Conservation (phyloP, 2,113 vertebrate genomes). For the Triplophysa tibetana region DNA sequence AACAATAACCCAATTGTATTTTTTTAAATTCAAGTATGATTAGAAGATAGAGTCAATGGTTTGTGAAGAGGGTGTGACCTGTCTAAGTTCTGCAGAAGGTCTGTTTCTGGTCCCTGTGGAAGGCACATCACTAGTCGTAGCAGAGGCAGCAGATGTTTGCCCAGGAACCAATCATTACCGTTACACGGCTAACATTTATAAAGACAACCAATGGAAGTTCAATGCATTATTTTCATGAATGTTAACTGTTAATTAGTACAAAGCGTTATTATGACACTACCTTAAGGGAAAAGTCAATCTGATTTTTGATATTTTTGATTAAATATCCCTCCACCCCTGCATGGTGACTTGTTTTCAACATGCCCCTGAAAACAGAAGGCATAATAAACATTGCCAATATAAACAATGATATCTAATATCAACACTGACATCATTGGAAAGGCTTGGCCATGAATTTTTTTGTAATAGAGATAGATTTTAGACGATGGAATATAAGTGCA, state of each 20-base stretch:
- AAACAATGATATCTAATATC: neutral
- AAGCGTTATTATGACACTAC: conserved; percentile 62
- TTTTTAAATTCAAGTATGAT: neutral
- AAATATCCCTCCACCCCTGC: conserved; percentile 92
- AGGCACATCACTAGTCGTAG: conserved; percentile 83
- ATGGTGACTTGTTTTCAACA: conserved; percentile 87
- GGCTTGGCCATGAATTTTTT: no score
- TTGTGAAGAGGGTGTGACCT: conserved; percentile 72
- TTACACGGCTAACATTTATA: conserved; percentile 65
- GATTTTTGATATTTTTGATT: conserved; percentile 93
- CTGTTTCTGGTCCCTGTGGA: conserved; percentile 91
- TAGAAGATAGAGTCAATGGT: neutral
- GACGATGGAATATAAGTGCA: no score
- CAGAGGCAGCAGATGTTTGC: conserved; percentile 83
- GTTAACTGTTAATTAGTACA: neutral
- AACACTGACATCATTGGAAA: neutral
- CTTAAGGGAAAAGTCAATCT: conserved; percentile 83
- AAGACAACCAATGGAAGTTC: neutral
- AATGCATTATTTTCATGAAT: neutral
- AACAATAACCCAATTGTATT: neutral
- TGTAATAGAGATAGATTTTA: no score
- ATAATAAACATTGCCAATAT: neutral
- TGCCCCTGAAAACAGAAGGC: conserved; percentile 71
- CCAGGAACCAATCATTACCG: conserved; percentile 83
- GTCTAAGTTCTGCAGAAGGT: conserved; percentile 91